Base-by-base conservation (phyloP, 2,888 invertebrate genomes). In the Trypoxylon attenuatum region DNA sequence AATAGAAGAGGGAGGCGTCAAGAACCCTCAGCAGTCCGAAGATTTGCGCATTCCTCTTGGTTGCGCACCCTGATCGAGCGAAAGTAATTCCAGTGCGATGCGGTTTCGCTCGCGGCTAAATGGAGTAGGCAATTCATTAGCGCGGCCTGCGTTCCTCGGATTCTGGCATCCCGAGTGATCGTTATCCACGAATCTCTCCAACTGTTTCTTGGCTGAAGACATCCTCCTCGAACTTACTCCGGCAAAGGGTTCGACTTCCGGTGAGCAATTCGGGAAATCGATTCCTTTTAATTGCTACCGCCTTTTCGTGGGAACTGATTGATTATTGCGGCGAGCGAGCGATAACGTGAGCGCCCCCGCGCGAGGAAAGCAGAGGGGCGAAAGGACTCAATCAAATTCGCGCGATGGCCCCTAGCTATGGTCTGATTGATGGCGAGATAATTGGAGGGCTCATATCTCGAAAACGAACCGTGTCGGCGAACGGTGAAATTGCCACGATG, bases 111-210 rank as follows among this genome's bases (percentile, higher is more conserved):
- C 41, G 45, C n/a, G 15, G 56, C 50, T 45, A 62, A 73, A 73
- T 73, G 65, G 59, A 69, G 71, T 59, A 64, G 70, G 71, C 66
- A 68, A 77, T 77, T 77, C 77, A 77, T 77, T 77, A 75, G 59
- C 63, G 51, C 45, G 41, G 42, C 23, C 47, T 43, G 67, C 66
- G 62, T 73, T 73, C 66, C 62, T 50, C 5, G 71, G 56, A 76
- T 76, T 69, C 77, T 56, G 56, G 45, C 55, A 51, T 41, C 29
- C 16, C 29, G 13, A 33, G 33, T 53, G 67, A 61, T 69, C 71
- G 61, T 75, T 72, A 75, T 72, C 50, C 66, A n/a, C n/a, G n/a
- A n/a, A n/a, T n/a, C n/a, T n/a, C n/a, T n/a, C n/a, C n/a, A n/a
- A n/a, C n/a, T 45, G 54, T 18, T 13, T 10, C 8, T 33, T 13